Conservation (phyloP, 2,113 vertebrate genomes). For the Oreochromis spilurus region DNA sequence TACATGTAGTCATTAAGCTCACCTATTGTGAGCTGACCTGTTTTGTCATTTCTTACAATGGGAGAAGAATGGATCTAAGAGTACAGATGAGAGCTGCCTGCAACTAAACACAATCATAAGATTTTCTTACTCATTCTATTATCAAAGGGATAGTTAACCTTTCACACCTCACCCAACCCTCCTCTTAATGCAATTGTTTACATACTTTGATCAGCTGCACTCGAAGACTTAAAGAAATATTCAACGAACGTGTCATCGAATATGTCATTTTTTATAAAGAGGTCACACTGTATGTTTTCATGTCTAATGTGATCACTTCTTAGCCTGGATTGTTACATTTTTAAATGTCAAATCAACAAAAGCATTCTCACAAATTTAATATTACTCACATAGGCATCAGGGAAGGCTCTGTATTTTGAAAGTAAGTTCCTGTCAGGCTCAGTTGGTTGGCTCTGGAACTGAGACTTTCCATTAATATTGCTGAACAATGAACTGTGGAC, state of each 20-base stretch:
- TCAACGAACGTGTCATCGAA: background rate
- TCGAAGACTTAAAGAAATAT: background rate
- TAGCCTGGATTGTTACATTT: background rate
- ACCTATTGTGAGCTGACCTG: background rate
- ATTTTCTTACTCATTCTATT: background rate
- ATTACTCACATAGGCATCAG: conserved; percentile 78
- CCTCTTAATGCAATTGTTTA: background rate
- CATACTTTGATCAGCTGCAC: background rate
- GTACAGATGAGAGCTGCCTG: background rate
- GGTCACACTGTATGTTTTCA: background rate
- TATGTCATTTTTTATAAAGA: background rate
- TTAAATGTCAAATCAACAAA: background rate
- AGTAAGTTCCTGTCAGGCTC: conserved; percentile 25
- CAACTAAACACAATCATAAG: background rate
- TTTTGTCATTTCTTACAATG: background rate
- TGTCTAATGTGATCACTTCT: fast-evolving
- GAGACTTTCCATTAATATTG: background rate
- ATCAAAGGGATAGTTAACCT: background rate
- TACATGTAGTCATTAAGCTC: background rate
- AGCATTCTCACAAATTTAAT: background rate
- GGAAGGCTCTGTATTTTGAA: conserved; percentile 58
- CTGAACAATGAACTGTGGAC: conserved; percentile 20
- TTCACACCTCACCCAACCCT: background rate
- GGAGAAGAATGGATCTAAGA: background rate
- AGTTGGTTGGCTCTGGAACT: conserved; percentile 27